Conservation (phyloP, 2,113 vertebrate species). For the Sinocyclocheilus anshuiensis region DNA sequence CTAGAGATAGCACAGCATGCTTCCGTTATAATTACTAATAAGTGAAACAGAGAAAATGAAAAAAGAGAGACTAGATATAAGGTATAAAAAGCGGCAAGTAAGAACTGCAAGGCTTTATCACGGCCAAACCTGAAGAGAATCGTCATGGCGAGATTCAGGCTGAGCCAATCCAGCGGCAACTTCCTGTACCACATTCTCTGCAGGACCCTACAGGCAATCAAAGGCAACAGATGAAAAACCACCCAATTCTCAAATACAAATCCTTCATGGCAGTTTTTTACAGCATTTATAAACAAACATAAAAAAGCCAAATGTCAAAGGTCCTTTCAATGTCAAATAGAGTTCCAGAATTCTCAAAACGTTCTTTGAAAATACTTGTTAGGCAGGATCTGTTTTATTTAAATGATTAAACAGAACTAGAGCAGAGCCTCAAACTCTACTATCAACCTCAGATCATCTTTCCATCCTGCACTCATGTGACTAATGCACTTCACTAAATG, state of each 20-base stretch:
- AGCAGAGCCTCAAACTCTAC: neutral
- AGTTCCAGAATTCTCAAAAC: neutral
- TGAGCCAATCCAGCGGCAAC: conserved; percentile 43
- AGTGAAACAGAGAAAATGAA: neutral
- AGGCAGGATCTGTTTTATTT: neutral
- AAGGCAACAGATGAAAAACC: neutral
- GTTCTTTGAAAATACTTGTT: neutral
- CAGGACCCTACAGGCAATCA: conserved; percentile 56
- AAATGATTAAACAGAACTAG: conserved; percentile 6
- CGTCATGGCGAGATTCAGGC: conserved; percentile 69
- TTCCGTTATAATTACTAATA: neutral
- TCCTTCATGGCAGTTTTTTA: neutral
- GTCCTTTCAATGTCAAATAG: neutral
- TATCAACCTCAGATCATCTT: neutral
- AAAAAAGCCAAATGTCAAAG: neutral
- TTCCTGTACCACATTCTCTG: conserved; percentile 58
- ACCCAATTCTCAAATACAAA: neutral
- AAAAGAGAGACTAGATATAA: neutral
- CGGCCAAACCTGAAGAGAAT: conserved; percentile 69
- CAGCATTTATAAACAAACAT: neutral
- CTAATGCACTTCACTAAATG: neutral
- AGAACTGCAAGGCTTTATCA: neutral
- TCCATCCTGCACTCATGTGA: neutral
- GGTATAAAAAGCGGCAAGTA: neutral
- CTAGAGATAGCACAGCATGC: neutral